These are phyloP conservation scores for Ciconia stormi DNA, from an alignment of 2,113 vertebrate genomes.

Conservation along the genomic window DNA sequence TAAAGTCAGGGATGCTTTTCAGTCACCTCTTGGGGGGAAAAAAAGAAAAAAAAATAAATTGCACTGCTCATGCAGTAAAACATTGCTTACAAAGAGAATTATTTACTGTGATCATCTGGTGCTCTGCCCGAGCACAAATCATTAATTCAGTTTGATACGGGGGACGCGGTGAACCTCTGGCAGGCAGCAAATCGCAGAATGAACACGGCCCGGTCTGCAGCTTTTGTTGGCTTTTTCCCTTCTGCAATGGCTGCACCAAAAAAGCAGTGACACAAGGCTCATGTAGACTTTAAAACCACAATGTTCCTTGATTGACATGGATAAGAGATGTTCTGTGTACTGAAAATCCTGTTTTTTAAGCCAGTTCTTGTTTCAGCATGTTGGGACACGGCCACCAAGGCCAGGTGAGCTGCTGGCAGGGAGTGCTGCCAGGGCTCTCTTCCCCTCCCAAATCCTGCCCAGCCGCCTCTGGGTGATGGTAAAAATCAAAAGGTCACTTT, in stretches of 20 bases:
- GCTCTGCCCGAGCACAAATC: not conserved
- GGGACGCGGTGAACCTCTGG: not conserved
- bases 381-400: not conserved
- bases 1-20: not conserved
- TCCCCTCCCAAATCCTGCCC: not conserved
- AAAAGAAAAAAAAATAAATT: too few relatives aligned
- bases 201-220: rapidly evolving
- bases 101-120: not conserved
- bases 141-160: not conserved
- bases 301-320: rapidly evolving
- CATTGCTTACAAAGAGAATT: not conserved
- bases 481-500: not conserved
- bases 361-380: not conserved
- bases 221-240: not conserved
- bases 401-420: rapidly evolving
- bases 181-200: not conserved
- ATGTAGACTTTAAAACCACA: not conserved
- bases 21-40: not conserved
- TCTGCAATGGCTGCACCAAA: not conserved
- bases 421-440: not conserved
- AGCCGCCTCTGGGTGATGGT: not conserved
- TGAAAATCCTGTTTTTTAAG: not conserved
- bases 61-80: not conserved
- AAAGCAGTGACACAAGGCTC: not conserved
- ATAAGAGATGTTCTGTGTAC: not conserved